Conservation (phyloP, 2,888 invertebrate species). For the Magallana nippona region DNA sequence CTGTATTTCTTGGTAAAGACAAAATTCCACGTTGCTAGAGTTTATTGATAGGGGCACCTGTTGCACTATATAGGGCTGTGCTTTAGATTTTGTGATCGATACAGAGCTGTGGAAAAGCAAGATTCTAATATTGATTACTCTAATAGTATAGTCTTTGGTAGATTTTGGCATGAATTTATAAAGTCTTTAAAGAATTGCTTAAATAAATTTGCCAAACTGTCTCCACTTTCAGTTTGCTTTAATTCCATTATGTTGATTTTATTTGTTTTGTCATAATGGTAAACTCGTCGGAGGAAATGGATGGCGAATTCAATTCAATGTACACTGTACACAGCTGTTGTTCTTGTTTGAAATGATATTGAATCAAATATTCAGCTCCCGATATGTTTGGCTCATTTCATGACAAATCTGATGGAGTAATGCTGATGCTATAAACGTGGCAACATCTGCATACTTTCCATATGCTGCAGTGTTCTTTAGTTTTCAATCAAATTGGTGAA, state of each 20-base stretch:
- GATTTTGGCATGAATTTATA: constrained; percentile 1
- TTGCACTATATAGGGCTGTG: background rate
- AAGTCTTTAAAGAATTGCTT: constrained; percentile 16
- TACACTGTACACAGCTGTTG: background rate
- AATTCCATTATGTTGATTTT: background rate
- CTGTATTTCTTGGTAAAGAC: background rate
- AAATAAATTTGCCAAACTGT: background rate
- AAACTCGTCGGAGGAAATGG: background rate
- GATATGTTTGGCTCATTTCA: background rate
- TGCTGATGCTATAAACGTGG: background rate
- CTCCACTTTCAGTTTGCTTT: background rate
- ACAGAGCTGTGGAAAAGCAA: background rate
- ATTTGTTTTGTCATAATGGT: constrained; percentile 5
- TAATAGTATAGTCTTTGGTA: background rate
- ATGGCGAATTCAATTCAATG: background rate
- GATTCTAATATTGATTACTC: constrained; percentile 20
- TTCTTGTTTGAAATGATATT: background rate
- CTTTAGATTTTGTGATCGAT: background rate
- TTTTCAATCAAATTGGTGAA: no score
- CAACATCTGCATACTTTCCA: background rate
- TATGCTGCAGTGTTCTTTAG: no score
- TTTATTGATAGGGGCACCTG: background rate
- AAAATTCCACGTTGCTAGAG: constrained; percentile 12
- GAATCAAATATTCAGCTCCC: background rate
- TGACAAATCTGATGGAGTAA: background rate